phyloP scores from a whole-genome alignment of 2,888 invertebrate species.

The Nephrotoma guestfalica region DNA sequence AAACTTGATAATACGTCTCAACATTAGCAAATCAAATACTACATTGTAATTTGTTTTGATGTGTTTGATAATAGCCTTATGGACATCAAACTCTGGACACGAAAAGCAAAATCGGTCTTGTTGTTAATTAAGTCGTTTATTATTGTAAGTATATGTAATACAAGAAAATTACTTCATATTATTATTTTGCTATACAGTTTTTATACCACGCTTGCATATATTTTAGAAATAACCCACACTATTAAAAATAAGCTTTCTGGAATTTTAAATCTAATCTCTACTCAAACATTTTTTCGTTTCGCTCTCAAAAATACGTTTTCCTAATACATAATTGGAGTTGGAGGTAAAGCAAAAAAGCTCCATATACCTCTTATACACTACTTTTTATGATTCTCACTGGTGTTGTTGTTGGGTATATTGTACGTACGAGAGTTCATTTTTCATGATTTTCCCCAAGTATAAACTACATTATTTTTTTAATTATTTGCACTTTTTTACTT shows the following conservation, averaged over 20 bases:
- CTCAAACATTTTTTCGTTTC: not conserved
- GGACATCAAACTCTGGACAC: not conserved
- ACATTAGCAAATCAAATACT: not conserved
- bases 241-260: not conserved
- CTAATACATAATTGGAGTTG: not conserved
- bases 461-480: not conserved
- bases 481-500: not conserved
- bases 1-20: not conserved
- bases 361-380: not conserved
- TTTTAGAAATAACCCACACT: not conserved
- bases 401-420: not conserved
- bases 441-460: not conserved
- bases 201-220: not conserved
- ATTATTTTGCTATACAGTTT: no score
- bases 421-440: not conserved
- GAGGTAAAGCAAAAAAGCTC: not conserved
- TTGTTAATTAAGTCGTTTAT: not conserved
- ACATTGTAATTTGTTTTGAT: not conserved
- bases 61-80: not conserved
- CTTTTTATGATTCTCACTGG: not conserved
- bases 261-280: not conserved
- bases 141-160: not conserved
- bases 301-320: not conserved
- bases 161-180: not conserved
- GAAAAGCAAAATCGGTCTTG: not conserved